Evolutionary conservation across 2,888 invertebrate genomes (phyloP).

Genomic region (Dolichomitus sp.): DNA sequence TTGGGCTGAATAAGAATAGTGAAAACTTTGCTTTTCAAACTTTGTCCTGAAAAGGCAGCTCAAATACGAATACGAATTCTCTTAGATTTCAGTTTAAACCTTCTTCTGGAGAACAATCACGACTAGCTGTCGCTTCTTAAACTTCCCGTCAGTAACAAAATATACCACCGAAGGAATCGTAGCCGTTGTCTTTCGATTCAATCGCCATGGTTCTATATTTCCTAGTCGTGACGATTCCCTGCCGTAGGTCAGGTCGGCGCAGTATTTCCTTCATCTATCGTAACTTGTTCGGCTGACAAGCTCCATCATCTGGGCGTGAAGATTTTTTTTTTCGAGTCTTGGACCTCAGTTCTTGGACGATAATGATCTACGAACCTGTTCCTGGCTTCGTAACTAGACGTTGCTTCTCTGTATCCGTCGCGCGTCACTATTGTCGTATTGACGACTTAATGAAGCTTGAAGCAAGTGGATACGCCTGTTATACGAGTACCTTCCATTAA

Average conservation of each 20-base stretch:
- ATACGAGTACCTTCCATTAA: slow-evolving; percentile 5
- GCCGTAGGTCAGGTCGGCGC: slow-evolving; percentile 9
- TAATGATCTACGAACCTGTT: slow-evolving; percentile 37
- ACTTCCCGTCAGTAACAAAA: slow-evolving; percentile 2
- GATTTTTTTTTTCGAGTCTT: background rate
- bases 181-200: slow-evolving; percentile 12
- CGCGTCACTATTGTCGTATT: slow-evolving; percentile 45
- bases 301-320: slow-evolving; percentile 1
- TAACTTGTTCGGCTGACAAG: slow-evolving; percentile 6
- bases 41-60: too few relatives aligned
- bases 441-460: slow-evolving; percentile 64
- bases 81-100: background rate
- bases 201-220: slow-evolving; percentile 28
- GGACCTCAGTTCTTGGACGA: background rate
- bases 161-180: background rate
- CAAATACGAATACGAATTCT: background rate
- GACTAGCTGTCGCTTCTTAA: slow-evolving; percentile 12
- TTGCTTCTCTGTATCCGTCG: slow-evolving; percentile 11
- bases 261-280: background rate
- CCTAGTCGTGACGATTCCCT: slow-evolving; percentile 30
- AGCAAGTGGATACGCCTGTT: slow-evolving; percentile 49
- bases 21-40: too few relatives aligned
- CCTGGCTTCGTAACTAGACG: slow-evolving; percentile 18
- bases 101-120: slow-evolving; percentile 19
- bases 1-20: too few relatives aligned